Conservation (phyloP, 2,113 vertebrate species). For the Tychaedon coryphoeus region DNA sequence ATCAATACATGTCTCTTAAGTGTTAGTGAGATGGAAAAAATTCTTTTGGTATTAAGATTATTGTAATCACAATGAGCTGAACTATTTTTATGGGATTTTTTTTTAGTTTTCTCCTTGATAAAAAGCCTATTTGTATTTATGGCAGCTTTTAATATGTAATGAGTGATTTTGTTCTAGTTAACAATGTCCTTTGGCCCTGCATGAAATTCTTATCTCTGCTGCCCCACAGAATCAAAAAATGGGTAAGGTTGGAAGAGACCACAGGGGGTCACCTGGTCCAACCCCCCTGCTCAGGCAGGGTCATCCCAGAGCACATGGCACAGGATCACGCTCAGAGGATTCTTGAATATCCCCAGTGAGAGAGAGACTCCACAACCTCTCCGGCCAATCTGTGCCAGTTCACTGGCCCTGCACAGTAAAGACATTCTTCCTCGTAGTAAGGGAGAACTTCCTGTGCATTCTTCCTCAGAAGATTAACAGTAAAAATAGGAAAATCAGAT, state of each 20-base stretch:
- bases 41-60: not conserved
- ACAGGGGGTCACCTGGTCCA: not conserved
- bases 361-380: not conserved
- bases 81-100: not conserved
- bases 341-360: not conserved
- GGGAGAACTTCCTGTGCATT: not conserved
- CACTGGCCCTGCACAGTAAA: not conserved
- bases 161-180: not conserved
- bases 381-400: too few species aligned
- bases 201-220: not conserved
- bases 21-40: not conserved
- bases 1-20: not conserved
- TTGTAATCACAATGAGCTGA: not conserved
- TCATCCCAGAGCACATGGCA: not conserved
- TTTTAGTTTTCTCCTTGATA: not conserved
- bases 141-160: not conserved
- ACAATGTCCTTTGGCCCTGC: not conserved
- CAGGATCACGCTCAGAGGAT: rapidly evolving
- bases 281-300: not conserved
- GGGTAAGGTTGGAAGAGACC: not conserved
- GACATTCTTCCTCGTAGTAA: rapidly evolving
- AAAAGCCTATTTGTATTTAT: not conserved
- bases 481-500: not conserved
- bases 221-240: not conserved
- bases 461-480: not conserved